Evolutionary conservation across 2,797 vertebrate genomes (phyloP), one percentile per base, ranked within the genome.

Genomic region (Emys orbicularis): DNA sequence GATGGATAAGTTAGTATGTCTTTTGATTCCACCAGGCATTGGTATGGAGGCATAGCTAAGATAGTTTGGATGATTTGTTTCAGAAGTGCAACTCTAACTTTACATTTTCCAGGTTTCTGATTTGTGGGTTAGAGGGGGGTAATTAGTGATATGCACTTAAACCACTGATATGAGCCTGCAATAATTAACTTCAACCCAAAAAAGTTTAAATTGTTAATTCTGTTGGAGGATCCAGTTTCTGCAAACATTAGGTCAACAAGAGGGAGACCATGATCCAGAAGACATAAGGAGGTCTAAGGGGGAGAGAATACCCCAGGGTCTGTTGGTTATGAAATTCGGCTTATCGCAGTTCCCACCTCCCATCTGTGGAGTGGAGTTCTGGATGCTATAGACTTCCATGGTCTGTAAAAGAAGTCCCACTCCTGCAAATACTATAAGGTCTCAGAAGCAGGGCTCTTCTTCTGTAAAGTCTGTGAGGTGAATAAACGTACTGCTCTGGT

Each of bases 91-190:
- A 86, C 76, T 31, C 10, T 52, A 92, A 12, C 0, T 0, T 54
- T 47, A 91, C 81, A 13, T 87, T 93, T 85, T 6, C 8, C 41
- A 82, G 50, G 23, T 54, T 21, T 82, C 12, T 93, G 68, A 54
- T 79, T 84, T 3, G 44, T 12, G 59, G 68, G 10, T 41, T 27
- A 15, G n/a, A 18, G 3, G 3, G 27, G 37, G 41, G 61, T 15
- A n/a, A 81, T 81, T n/a, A 87, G 54, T 16, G 37, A 12, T 47
- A 0, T 0, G 0, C 72, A 27, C 11, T 77, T 15, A 68, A n/a
- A 19, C 31, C 61, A 68, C 15, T 3, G 81, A 86, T 72, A 47
- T 25, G 6, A 50, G 81, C 6, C 47, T 90, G 41, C 0, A 84
- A 5, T 3, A 57, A 86, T 12, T 11, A 82, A 37, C 2, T 76